These are phyloP conservation scores for Neopelma chrysocephalum DNA, from an alignment of 2,797 vertebrate species.

Conservation along the genomic window DNA sequence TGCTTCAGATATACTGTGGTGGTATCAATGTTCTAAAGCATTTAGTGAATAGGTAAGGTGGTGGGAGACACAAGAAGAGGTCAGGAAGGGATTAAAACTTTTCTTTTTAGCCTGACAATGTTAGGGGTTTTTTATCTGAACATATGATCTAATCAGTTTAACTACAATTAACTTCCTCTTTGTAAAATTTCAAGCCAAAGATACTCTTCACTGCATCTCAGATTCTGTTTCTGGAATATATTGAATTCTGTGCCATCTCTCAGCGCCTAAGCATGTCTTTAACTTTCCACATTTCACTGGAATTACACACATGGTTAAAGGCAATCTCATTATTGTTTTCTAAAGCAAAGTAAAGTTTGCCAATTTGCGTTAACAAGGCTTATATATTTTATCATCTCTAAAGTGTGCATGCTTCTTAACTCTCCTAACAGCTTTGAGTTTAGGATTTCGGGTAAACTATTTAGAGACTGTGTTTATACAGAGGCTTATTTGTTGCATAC, in stretches of 20 bases:
- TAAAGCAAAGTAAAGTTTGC: neutral
- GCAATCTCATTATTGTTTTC: neutral
- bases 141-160: neutral
- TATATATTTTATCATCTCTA: neutral
- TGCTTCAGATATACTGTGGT: neutral
- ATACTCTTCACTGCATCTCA: neutral
- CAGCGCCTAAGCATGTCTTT: neutral
- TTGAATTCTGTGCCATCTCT: neutral
- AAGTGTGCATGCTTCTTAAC: neutral
- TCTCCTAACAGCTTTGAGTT: neutral
- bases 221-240: neutral
- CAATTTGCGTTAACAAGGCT: neutral
- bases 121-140: neutral
- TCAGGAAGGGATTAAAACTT: neutral
- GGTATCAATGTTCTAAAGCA: neutral
- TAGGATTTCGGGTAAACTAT: neutral
- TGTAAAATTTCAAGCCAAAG: neutral
- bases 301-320: neutral
- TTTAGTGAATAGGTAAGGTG: neutral
- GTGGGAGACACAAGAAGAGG: neutral
- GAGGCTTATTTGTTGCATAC: neutral
- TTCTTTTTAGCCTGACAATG: neutral
- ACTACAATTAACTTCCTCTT: neutral
- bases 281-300: neutral
- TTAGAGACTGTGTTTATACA: neutral